Base-by-base conservation (phyloP, 2,888 invertebrate species). In the Cabera pusaria region DNA sequence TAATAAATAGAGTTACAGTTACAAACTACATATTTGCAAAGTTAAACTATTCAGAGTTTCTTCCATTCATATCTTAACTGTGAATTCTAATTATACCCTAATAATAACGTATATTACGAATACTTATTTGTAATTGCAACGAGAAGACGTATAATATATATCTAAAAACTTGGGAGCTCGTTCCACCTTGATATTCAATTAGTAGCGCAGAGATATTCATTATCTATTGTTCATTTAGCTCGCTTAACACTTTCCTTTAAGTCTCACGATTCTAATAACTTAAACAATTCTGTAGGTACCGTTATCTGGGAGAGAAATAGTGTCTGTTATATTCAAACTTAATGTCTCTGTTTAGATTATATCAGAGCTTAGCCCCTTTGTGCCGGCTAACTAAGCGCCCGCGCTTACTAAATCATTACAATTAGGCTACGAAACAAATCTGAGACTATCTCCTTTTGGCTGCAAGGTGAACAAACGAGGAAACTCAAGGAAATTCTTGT, bases 331-430 rank as follows among this genome's bases (percentile, higher is more conserved):
- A 67, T 64, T 68, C 64, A 56, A 62, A 63, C 57, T 64, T 69
- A 69, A 68, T 67, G 72, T 61, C 59, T 64, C 58, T 61, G 56
- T 63, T 66, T 59, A 73, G 73, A 73, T 73, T 56, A 58, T 69
- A 72, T 73, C 73, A 58, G 48, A 51, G 56, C 56, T 65, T 58
- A 55, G 59, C 59, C 55, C 62, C 67, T 63, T 72, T 72, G 67
- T 71, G 62, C 51, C 44, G 54, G 54, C 58, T 63, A 57, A 50
- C 63, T 56, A 58, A 57, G 59, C 59, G 57, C 60, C 59, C 59
- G 60, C 52, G 51, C 55, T 45, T 59, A 61, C 62, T 72, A 66
- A 71, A 71, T 68, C 60, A 67, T 62, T 47, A 56, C 58, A 65
- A 70, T 67, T 64, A 64, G 59, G 60, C 62, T 61, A 49, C 56